phyloP scores from a whole-genome alignment of 2,113 vertebrate genomes.

The Tinamus guttatus region DNA sequence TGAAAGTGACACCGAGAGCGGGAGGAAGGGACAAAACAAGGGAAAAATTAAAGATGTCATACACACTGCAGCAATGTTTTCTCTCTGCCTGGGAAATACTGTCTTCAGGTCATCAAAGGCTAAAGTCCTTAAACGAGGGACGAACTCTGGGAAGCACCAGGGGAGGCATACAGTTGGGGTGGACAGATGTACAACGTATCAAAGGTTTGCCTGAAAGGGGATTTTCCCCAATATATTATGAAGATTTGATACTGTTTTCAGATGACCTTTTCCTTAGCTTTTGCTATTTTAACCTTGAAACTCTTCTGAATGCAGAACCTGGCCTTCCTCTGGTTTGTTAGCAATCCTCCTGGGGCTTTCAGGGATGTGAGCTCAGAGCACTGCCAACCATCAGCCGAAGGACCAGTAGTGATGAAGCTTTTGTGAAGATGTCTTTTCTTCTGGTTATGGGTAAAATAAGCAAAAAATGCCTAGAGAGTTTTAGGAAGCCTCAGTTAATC shows the following conservation, averaged over 20 bases:
- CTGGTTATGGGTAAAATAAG: background rate
- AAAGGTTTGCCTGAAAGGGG: background rate
- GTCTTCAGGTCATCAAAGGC: background rate
- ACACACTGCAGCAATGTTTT: background rate
- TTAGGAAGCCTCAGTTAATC: background rate
- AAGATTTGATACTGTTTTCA: background rate
- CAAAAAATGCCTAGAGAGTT: background rate
- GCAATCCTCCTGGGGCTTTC: background rate
- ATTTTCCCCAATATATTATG: background rate
- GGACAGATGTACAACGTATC: background rate
- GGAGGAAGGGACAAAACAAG: background rate
- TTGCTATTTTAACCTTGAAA: background rate
- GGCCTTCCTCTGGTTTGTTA: background rate
- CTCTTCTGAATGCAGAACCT: background rate
- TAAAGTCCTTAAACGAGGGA: background rate
- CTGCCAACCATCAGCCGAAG: background rate
- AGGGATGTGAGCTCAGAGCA: background rate
- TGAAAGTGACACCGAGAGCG: conserved; percentile 3
- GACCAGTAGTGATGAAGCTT: background rate
- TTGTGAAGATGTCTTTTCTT: background rate
- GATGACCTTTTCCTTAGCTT: background rate
- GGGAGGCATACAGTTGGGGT: background rate
- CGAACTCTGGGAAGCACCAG: background rate
- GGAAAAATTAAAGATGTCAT: background rate
- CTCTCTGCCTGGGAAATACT: background rate